A percentile compares a stretch with the other conserved stretches of the same genome.
phyloP scores from a whole-genome alignment of 2,888 invertebrate genomes.

The Aelia acuminata region DNA sequence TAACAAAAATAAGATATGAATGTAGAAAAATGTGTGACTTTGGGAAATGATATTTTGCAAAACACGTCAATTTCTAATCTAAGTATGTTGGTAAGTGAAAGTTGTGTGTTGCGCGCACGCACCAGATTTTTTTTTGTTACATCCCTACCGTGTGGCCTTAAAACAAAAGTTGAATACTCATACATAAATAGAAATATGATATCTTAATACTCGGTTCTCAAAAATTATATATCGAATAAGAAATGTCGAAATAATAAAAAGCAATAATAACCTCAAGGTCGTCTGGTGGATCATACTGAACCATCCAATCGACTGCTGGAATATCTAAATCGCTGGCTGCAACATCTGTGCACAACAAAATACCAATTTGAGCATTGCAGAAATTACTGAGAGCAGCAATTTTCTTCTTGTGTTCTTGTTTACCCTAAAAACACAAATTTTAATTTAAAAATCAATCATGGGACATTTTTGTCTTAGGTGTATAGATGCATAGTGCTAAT shows the following conservation, averaged over 20 bases:
- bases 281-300: slow-evolving; percentile 99
- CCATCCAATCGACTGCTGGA: slow-evolving; percentile 98
- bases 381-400: slow-evolving; percentile 98
- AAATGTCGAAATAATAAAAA: slow-evolving; percentile 27
- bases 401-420: slow-evolving; percentile 97
- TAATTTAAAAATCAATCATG: no score
- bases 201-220: not conserved
- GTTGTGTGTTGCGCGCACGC: no score
- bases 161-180: not conserved
- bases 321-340: slow-evolving; percentile 97
- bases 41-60: no score
- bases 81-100: no score
- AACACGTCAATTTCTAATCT: no score
- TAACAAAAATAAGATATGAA: no score
- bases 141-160: no score
- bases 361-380: slow-evolving; percentile 94
- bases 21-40: no score
- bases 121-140: no score
- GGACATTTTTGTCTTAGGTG: no score
- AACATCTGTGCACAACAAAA: slow-evolving; percentile 96
- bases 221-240: not conserved
- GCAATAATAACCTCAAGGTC: slow-evolving; percentile 85
- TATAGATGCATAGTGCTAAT: no score
- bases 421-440: slow-evolving; percentile 92
- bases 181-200: not conserved